Conservation (phyloP, 2,888 invertebrate genomes). For the Bembecia ichneumoniformis region DNA sequence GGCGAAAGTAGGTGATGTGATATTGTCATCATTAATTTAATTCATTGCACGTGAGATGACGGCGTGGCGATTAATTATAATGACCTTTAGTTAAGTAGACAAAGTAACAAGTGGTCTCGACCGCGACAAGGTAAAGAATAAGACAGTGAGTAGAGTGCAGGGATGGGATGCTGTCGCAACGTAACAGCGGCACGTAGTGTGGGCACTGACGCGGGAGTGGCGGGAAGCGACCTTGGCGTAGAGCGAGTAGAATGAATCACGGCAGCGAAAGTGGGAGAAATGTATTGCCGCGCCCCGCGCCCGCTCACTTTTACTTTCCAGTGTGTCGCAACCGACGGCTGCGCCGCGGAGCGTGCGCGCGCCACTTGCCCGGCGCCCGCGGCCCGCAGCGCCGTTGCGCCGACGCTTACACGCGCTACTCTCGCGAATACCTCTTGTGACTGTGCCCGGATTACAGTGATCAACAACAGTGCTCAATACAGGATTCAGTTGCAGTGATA, state of each 20-base stretch:
- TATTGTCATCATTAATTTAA: no score
- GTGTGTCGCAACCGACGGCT: slow-evolving; percentile 67
- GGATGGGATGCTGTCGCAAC: no score
- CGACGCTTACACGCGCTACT: slow-evolving; percentile 35
- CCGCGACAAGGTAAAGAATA: no score
- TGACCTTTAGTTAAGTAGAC: no score
- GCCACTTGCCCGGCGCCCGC: slow-evolving; percentile 71
- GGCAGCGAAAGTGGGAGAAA: slow-evolving; percentile 72
- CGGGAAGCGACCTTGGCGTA: slow-evolving; percentile 64
- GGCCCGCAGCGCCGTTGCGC: slow-evolving; percentile 69
- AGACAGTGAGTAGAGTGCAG: no score
- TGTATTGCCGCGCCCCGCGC: slow-evolving; percentile 54
- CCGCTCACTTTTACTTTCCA: slow-evolving; percentile 71
- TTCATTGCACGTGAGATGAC: neutral
- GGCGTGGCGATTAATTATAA: neutral
- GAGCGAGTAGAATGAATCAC: slow-evolving; percentile 51
- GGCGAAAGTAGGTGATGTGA: no score
- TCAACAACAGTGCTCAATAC: slow-evolving; percentile 46
- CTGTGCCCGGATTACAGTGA: slow-evolving; percentile 69
- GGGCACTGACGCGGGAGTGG: slow-evolving; percentile 40
- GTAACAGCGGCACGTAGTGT: slow-evolving; percentile 1
- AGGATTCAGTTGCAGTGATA: slow-evolving; percentile 59
- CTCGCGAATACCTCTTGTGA: slow-evolving; percentile 30
- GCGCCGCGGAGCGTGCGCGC: slow-evolving; percentile 45
- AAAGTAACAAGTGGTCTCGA: no score